Base-by-base conservation (phyloP, 2,113 vertebrate genomes). In the Acanthisitta chloris region DNA sequence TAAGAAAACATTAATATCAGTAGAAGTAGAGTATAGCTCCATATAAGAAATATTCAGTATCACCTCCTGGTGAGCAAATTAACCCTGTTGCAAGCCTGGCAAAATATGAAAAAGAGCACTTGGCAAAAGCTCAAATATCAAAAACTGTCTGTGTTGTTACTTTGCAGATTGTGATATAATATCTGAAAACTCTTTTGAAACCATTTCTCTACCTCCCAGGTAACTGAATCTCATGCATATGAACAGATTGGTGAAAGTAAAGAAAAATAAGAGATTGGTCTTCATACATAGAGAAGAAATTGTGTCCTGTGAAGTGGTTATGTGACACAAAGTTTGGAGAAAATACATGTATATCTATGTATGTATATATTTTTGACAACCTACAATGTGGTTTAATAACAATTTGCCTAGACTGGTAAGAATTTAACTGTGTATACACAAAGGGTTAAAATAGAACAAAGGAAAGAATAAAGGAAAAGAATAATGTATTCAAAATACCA, bases 291-390 rank as follows among this genome's bases (percentile, higher is more conserved):
- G 12, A 61, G 51, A 85, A 74, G 6, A 16, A 88, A 57, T 6
- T 2, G 2, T 84, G 23, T n/a, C 29, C 54, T 5, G 10, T 46
- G 55, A 79, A 87, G 58, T 31, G 17, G 3, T 6, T 82, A 45
- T 23, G 36, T 74, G 28, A 42, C n/a, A 71, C 4, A 9, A 70
- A 71, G 9, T 51, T 40, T 29, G 45, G 90, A 88, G 82, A 76
- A 79, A 84, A 76, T 24, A 62, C 3, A 40, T 0, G 0, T 17
- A 13, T 42, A 55, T 21, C 8, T 19, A 40, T 0, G 0, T 17
- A 13, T 42, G 51, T 21, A 9, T 19, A 8, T 28, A 55, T 31
- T 87, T 74, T 48, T 65, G 46, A 33, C 15, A 67, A 65, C 23
- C 38, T 52, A n/a, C 48, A 40, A 17, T 8, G 45, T 10, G 6